phyloP scores from a whole-genome alignment of 2,113 vertebrate genomes.

The Sinocyclocheilus rhinocerous region DNA sequence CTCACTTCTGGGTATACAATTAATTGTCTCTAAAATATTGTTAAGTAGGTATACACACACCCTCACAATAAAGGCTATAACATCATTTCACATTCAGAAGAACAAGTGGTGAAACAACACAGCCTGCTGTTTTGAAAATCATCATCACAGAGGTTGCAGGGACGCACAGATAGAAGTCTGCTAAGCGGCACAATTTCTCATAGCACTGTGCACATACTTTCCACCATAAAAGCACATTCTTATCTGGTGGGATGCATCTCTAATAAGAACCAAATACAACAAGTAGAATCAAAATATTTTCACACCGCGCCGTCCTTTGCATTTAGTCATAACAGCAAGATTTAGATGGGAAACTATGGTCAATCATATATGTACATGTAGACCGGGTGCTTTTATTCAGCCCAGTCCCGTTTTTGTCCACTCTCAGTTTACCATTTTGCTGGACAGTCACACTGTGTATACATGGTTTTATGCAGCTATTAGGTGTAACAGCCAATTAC shows the following conservation, averaged over 20 bases:
- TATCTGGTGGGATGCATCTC: not conserved
- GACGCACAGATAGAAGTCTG: not conserved
- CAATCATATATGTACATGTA: no score
- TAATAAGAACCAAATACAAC: not conserved
- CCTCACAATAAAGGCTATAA: not conserved
- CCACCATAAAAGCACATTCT: not conserved
- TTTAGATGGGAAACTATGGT: not conserved
- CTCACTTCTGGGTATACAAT: no score
- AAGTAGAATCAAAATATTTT: not conserved
- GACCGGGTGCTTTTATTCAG: not conserved
- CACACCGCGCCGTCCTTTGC: not conserved
- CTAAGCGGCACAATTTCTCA: not conserved
- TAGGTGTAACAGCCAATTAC: not conserved
- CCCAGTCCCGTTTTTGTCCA: not conserved
- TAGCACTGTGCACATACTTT: not conserved
- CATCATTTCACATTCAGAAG: not conserved
- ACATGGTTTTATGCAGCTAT: not conserved
- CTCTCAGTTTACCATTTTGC: not conserved
- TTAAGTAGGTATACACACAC: not conserved
- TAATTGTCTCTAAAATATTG: no score
- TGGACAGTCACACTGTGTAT: not conserved
- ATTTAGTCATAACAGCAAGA: not conserved
- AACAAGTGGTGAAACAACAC: not conserved
- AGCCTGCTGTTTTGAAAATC: not conserved
- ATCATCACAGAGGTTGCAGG: not conserved